A percentile compares a stretch with the other conserved stretches of the same genome.
Conservation (phyloP, 2,797 vertebrate species). For the Semaprochilodus insignis region DNA sequence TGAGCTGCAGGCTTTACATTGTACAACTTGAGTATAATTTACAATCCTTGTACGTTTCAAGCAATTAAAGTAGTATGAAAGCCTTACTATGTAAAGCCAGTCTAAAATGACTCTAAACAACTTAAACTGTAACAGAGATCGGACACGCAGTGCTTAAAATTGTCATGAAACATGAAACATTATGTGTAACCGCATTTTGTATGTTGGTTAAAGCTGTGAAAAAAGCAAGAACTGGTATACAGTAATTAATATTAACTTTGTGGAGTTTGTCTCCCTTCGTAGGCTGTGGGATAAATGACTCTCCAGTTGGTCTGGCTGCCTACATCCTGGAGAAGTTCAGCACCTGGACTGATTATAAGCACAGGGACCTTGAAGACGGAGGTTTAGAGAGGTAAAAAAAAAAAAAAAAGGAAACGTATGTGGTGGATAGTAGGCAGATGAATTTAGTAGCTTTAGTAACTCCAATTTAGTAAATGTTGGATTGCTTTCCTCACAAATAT, state of each 20-base stretch:
- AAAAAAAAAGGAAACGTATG: background rate
- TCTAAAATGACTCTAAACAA: no score
- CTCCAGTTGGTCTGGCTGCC: conserved; percentile 87
- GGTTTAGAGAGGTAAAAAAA: conserved; percentile 84
- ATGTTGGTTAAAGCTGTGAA: background rate
- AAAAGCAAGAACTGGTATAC: background rate
- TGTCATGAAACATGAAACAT: no score
- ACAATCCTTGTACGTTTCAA: no score
- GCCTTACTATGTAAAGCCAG: no score
- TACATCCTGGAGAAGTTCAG: conserved; percentile 93
- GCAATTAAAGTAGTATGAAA: no score
- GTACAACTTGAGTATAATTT: no score
- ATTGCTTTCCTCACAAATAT: background rate
- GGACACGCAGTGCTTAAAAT: no score
- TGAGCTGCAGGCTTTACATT: no score
- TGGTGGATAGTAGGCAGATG: background rate
- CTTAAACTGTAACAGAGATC: no score
- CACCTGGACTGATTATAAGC: conserved; percentile 81
- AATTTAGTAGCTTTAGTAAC: background rate
- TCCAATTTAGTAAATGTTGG: background rate
- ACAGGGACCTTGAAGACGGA: conserved; percentile 80
- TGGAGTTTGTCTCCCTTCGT: conserved; percentile 39
- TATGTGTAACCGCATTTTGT: no score
- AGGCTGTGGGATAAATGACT: conserved; percentile 88
- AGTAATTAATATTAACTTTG: background rate